Evolutionary conservation across 2,888 invertebrate genomes (phyloP), one percentile per base, ranked within the genome.

Genomic region (Homarus gammarus): DNA sequence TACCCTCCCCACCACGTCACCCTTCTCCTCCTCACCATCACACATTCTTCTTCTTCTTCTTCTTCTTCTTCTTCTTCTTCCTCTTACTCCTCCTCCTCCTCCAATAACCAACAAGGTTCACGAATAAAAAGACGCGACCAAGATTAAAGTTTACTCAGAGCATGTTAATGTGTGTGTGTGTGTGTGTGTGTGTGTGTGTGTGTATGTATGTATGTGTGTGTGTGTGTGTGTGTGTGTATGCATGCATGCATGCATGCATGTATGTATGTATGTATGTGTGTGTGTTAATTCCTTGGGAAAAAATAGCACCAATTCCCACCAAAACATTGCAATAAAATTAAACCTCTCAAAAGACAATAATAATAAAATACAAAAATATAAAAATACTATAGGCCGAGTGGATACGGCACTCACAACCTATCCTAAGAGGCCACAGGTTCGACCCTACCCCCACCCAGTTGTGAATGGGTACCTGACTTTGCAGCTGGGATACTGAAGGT

Each of bases 11-110:
- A n/a, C n/a, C n/a, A n/a, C n/a, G 15, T 51, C 78, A 27, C 38
- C 15, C n/a, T n/a, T n/a, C n/a, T n/a, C 78, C 51, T 51, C 31
- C 78, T 78, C 78, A 49, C 78, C n/a, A n/a, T n/a, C n/a, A n/a
- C n/a, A n/a, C n/a, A n/a, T 49, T 78, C 31, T 78, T 44, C 40
- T 44, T 31, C 40, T 77, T 40, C 78, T 78, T 51, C 51, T 51
- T 51, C 78, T 78, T 27, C 31, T 51, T 78, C 78, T 77, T 77
- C 22, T 77, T 68, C 68, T n/a, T 27, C 10, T 10, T 2, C 61
- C 10, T 22, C 61, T 61, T n/a, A 22, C 6, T n/a, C 27, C n/a
- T 6, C 33, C 27, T n/a, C 38, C n/a, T n/a, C 38, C 18, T 38
- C n/a, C 22, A 38, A 27, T n/a, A 73, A 10, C 22, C 27, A 22